Evolutionary conservation across 1,140 invertebrate species (phyloP).

Genomic region (Plodia interpunctella): DNA sequence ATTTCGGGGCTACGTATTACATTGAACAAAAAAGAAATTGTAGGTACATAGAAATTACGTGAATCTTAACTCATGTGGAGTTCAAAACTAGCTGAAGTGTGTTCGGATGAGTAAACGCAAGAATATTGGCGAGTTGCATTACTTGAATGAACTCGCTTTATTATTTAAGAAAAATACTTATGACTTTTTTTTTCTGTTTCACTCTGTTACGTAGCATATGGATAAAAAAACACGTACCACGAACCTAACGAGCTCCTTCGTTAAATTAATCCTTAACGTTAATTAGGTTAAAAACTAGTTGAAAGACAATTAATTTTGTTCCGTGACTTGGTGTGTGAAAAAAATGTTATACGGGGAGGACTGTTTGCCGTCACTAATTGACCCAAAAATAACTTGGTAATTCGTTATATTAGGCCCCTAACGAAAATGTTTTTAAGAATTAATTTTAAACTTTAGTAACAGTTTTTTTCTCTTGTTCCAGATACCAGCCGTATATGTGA

Average conservation of each 20-base stretch:
- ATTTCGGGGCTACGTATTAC: not conserved
- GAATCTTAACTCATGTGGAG: too few relatives aligned
- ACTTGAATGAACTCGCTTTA: too few relatives aligned
- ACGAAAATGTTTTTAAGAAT: not conserved
- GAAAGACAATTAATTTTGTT: conserved; percentile 6
- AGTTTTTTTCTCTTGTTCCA: conserved; percentile 49
- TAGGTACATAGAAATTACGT: too few relatives aligned
- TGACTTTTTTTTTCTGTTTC: too few relatives aligned
- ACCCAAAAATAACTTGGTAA: conserved; percentile 2
- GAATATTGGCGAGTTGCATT: too few relatives aligned
- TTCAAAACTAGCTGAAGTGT: too few relatives aligned
- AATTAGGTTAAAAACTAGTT: conserved; percentile 6
- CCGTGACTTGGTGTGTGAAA: conserved; percentile 1
- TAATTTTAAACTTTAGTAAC: not conserved
- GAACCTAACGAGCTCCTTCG: not conserved
- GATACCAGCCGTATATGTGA: conserved; percentile 17
- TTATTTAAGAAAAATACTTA: too few relatives aligned
- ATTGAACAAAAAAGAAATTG: not conserved
- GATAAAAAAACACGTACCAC: too few relatives aligned
- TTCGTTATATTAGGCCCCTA: not conserved
- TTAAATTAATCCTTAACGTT: conserved; percentile 3
- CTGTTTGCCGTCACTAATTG: not conserved
- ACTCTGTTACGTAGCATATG: too few relatives aligned
- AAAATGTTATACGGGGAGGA: not conserved
- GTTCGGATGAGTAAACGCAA: too few relatives aligned